These are phyloP conservation scores for Arrhamphus sclerolepis DNA, from an alignment of 2,797 vertebrate genomes.

Conservation along the genomic window DNA sequence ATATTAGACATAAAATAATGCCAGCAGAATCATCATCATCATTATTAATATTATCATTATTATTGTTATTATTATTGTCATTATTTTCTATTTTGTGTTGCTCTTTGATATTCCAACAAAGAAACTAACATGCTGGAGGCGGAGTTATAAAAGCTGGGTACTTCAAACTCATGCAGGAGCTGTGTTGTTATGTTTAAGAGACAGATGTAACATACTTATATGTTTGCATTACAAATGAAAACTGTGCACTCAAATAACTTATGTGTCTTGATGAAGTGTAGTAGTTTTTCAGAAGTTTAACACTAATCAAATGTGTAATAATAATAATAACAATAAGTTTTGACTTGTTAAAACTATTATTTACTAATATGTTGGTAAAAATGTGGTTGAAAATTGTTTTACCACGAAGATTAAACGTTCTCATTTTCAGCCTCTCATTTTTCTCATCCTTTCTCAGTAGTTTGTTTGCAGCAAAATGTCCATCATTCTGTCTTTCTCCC, in stretches of 20 bases:
- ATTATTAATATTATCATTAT: conserved; percentile 57
- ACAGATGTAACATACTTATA: no score
- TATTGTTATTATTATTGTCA: conserved; percentile 53
- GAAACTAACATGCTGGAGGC: no score
- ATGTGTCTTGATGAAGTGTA: not conserved
- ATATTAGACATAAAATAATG: conserved; percentile 52
- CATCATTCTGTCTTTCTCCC: conserved; percentile 39
- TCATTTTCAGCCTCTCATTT: not conserved
- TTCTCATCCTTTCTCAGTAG: conserved; percentile 1
- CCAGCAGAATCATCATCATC: conserved; percentile 44
- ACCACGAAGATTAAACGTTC: not conserved
- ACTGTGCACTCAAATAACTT: no score
- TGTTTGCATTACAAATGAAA: no score
- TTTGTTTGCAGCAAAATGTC: conserved; percentile 21
- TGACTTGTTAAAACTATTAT: no score
- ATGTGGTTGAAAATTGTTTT: not conserved
- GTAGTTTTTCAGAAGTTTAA: not conserved
- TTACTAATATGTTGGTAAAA: not conserved
- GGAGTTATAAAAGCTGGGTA: no score
- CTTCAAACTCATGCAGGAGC: no score
- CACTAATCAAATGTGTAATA: no score
- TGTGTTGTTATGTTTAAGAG: no score
- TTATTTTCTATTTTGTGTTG: conserved; percentile 39
- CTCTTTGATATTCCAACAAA: conserved; percentile 21
- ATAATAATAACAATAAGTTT: no score